Evolutionary conservation across 2,888 invertebrate genomes (phyloP).

Genomic region (Acanthosepion lycidas): DNA sequence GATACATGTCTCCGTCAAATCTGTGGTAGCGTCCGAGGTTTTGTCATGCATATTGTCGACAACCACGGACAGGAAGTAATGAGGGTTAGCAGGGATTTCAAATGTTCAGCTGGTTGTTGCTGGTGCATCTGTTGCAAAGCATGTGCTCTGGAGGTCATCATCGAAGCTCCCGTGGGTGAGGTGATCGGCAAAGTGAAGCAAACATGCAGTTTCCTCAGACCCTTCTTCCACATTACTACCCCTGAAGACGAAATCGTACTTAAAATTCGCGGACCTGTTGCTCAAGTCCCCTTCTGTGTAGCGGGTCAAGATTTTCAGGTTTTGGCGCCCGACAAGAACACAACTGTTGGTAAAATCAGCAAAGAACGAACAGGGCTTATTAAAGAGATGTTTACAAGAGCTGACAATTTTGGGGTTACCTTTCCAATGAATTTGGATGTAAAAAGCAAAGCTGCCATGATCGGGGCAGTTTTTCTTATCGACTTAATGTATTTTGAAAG

Average conservation of each 20-base stretch:
- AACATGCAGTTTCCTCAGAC: slow-evolving; percentile 65
- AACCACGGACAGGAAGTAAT: slow-evolving; percentile 73
- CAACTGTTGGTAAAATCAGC: slow-evolving; percentile 65
- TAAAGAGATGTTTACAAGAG: slow-evolving; percentile 66
- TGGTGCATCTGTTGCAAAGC: slow-evolving; percentile 67
- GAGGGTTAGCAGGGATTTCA: slow-evolving; percentile 68
- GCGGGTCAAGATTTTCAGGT: slow-evolving; percentile 68
- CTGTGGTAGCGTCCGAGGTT: slow-evolving; percentile 73
- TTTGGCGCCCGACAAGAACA: slow-evolving; percentile 54
- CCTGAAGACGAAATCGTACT: slow-evolving; percentile 62
- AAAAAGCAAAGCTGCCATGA: slow-evolving; percentile 67
- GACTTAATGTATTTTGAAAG: slow-evolving; percentile 50
- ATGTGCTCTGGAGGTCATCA: slow-evolving; percentile 66
- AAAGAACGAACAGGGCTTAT: slow-evolving; percentile 69
- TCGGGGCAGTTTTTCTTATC: slow-evolving; percentile 68
- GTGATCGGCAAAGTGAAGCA: slow-evolving; percentile 71
- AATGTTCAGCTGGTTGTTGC: slow-evolving; percentile 69
- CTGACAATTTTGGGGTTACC: slow-evolving; percentile 69
- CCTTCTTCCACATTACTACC: slow-evolving; percentile 65
- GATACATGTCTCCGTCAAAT: slow-evolving; percentile 72
- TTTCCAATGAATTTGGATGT: slow-evolving; percentile 70
- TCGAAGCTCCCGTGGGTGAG: slow-evolving; percentile 72
- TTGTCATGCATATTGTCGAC: slow-evolving; percentile 74
- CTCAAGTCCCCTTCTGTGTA: slow-evolving; percentile 69
- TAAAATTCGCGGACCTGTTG: slow-evolving; percentile 68